Evolutionary conservation across 2,113 vertebrate genomes (phyloP), one percentile per base, ranked within the genome.

Genomic region (Anolis sagrei): DNA sequence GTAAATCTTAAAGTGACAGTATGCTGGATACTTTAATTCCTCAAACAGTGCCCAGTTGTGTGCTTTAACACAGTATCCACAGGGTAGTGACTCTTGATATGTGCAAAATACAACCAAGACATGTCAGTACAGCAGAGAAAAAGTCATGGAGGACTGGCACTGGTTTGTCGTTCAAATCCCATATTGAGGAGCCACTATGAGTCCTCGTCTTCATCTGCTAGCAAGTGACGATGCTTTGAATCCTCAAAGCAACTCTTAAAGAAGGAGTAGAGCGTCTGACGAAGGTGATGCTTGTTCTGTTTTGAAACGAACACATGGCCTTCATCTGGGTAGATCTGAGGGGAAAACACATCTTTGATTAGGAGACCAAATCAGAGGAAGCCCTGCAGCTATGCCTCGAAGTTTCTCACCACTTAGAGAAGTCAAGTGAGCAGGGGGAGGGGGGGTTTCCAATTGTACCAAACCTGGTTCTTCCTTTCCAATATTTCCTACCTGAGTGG

Each of bases 321-420:
- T 90, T 97, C 96, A 7, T 97, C 97, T 14, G 97, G 97, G 83
- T 97, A 97, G 70, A 92, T 84, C 91, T 92, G 70, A 2, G 8
- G 18, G 74, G 39, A 23, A 76, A 62, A 39, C 58, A 86, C 48
- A 86, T 62, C 34, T 23, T 39, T 25, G 36, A 34, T 39, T 8
- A 74, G 36, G 36, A 44, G 39, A 14, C 23, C 3, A 21, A 48
- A 25, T 39, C 23, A 7, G 16, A 4, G 32, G 19, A 73, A 23
- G 39, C 36, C 19, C 14, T 14, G 14, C 18, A 19, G 36, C 25
- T 75, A 25, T 2, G 5, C 73, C 44, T 3, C 25, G 39, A 39
- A 48, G 11, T 5, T 13, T 49, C 73, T 27, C 39, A 29, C 13
- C 14, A 25, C 74, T 49, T 27, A 2, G 3, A 51, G 10, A n/a